Base-by-base conservation (phyloP, 2,888 invertebrate genomes). In the Adineta ricciae region DNA sequence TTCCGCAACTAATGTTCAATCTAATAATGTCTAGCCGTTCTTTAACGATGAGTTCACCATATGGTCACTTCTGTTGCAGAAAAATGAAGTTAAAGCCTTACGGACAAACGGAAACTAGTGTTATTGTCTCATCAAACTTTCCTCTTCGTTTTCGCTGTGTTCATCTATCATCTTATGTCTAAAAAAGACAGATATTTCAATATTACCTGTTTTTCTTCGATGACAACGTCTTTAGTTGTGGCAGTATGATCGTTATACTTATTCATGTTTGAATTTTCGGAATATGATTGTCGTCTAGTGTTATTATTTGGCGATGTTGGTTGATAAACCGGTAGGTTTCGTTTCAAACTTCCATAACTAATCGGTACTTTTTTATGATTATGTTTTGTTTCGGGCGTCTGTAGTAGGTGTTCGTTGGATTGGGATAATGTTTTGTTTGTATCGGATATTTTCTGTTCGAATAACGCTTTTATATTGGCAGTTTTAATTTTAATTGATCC, bases 381-480 rank as follows among this genome's bases (percentile, higher is more conserved):
- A 41, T 41, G 38, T 5, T 36, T 64, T 19, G 4, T 2, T 78
- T 38, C 41, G n/a, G 24, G 24, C n/a, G 41, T 24, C 38, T 78
- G 24, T n/a, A 41, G 14, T 78, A 78, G 41, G n/a, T 78, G 78
- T n/a, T 78, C 78, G 41, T 11, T 78, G 9, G 78, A 78, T 78
- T 38, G 41, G 3, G 78, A 41, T 41, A 78, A 41, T 78, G 78
- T 8, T 78, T 41, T 78, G 7, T 38, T 78, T 38, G 41, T 41
- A 78, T 78, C 78, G 2, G 41, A 78, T 21, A 78, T 38, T 78
- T 78, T 78, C 41, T 78, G 78, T 78, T 78, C 78, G 41, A 78
- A 78, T 78, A 78, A 78, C 2, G 78, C 78, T 78, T 78, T 78
- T 38, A 78, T 78, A 78, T 78, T 78, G 9, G 78, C 41, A 41